Conservation (phyloP, 2,797 vertebrate genomes). For the Amblyraja radiata region DNA sequence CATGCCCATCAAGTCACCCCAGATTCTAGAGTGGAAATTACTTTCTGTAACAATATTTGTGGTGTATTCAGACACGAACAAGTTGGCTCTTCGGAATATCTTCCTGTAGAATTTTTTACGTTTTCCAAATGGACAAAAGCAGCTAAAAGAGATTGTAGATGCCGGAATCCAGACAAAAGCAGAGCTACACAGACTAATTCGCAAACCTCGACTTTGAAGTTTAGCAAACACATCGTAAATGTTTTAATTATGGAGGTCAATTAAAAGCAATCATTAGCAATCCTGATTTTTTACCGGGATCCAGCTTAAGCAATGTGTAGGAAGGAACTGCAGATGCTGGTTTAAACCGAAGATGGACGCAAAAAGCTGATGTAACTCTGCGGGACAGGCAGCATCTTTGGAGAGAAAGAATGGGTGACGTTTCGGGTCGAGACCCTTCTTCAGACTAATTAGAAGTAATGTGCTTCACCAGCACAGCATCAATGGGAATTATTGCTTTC, state of each 20-base stretch:
- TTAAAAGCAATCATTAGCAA: not conserved
- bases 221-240: not conserved
- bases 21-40: not conserved
- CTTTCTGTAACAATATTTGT: not conserved
- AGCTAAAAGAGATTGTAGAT: too few species aligned
- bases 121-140: not conserved
- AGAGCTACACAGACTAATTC: not conserved
- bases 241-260: not conserved
- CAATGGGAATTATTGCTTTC: not conserved
- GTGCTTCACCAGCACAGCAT: not conserved
- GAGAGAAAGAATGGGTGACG: too few species aligned
- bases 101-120: not conserved
- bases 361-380: too few species aligned
- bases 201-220: not conserved
- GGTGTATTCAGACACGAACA: not conserved
- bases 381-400: too few species aligned
- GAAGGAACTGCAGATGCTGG: too few species aligned
- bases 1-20: too few species aligned
- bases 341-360: too few species aligned
- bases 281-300: not conserved
- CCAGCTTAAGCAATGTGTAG: too few species aligned
- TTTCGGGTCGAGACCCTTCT: too few species aligned
- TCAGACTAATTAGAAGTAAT: not conserved
- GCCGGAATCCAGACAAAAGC: not conserved
- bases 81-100: not conserved